Percentiles rank a stretch among this genome's conserved stretches.
Conservation (phyloP, 1,140 invertebrate species). For the Drosophila malerkotliana region DNA sequence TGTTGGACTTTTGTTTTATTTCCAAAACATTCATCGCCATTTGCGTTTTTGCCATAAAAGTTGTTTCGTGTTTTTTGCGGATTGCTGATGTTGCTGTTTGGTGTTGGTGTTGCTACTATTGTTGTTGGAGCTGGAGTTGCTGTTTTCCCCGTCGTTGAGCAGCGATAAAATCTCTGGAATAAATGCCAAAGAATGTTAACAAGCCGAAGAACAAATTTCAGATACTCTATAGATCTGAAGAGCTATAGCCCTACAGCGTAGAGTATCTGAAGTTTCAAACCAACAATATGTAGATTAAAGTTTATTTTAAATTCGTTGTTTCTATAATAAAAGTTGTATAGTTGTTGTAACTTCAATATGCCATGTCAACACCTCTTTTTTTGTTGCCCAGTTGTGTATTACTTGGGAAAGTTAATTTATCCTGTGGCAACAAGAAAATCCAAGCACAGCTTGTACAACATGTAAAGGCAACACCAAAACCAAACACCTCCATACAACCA, state of each 20-base stretch:
- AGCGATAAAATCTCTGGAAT: slow-evolving; percentile 69
- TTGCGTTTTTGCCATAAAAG: slow-evolving; percentile 71
- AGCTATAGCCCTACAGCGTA: too few species aligned
- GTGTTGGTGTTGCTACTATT: slow-evolving; percentile 16
- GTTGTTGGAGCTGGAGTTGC: slow-evolving; percentile 48
- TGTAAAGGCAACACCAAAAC: slow-evolving; percentile 49
- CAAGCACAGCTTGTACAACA: slow-evolving; percentile 52
- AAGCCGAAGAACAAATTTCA: slow-evolving; percentile 9
- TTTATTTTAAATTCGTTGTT: background rate
- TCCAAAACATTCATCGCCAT: slow-evolving; percentile 73
- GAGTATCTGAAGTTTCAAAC: too few species aligned
- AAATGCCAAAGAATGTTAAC: slow-evolving; percentile 27
- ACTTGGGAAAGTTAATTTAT: slow-evolving; percentile 37
- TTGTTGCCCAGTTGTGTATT: background rate
- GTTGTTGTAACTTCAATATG: slow-evolving; percentile 8
- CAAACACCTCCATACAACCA: slow-evolving; percentile 16
- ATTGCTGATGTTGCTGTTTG: slow-evolving; percentile 44
- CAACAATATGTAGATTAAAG: too few species aligned
- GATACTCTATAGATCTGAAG: slow-evolving; percentile 26
- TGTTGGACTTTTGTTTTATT: slow-evolving; percentile 78
- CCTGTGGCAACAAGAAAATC: slow-evolving; percentile 21
- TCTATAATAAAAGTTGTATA: background rate
- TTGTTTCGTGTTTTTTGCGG: slow-evolving; percentile 46
- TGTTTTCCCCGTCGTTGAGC: slow-evolving; percentile 21
- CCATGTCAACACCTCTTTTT: slow-evolving; percentile 26